A percentile compares a stretch with the other conserved stretches of the same genome.
phyloP scores from a whole-genome alignment of 2,797 vertebrate genomes.

The Enteromius unitaeniatus region DNA sequence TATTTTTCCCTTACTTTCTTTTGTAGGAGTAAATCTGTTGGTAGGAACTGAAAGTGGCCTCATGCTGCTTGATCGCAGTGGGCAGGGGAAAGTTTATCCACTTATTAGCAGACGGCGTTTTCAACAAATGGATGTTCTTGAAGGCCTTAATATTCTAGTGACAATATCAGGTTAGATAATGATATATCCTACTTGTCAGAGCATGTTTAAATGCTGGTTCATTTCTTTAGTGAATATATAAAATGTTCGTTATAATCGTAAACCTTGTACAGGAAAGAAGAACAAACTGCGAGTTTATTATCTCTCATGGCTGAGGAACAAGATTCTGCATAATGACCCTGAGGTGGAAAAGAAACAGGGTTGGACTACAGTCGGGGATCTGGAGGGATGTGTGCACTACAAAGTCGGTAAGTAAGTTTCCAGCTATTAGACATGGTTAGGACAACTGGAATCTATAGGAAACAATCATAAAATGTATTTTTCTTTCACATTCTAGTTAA shows the following conservation, averaged over 20 bases:
- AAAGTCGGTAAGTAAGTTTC: background rate
- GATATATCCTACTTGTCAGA: background rate
- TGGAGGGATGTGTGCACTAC: slow-evolving; percentile 11
- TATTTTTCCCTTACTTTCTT: background rate
- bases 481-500: background rate
- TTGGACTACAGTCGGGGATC: slow-evolving; percentile 6
- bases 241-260: background rate
- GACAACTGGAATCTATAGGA: background rate
- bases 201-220: background rate
- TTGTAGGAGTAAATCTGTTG: slow-evolving; percentile 74
- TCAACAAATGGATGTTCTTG: slow-evolving; percentile 93
- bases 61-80: slow-evolving; percentile 83
- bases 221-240: background rate
- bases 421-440: background rate
- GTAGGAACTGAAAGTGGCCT: slow-evolving; percentile 52
- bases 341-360: slow-evolving; percentile 12
- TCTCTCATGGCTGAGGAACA: slow-evolving; percentile 9
- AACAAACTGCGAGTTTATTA: slow-evolving; percentile 12
- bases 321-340: slow-evolving; percentile 1
- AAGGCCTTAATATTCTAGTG: slow-evolving; percentile 90
- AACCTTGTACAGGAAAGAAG: background rate
- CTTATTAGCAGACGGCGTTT: slow-evolving; percentile 89
- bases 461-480: background rate
- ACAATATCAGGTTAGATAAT: slow-evolving; percentile 85
- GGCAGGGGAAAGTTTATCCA: slow-evolving; percentile 90